phyloP scores from a whole-genome alignment of 2,797 vertebrate genomes.

The Cercopithecus diana region DNA sequence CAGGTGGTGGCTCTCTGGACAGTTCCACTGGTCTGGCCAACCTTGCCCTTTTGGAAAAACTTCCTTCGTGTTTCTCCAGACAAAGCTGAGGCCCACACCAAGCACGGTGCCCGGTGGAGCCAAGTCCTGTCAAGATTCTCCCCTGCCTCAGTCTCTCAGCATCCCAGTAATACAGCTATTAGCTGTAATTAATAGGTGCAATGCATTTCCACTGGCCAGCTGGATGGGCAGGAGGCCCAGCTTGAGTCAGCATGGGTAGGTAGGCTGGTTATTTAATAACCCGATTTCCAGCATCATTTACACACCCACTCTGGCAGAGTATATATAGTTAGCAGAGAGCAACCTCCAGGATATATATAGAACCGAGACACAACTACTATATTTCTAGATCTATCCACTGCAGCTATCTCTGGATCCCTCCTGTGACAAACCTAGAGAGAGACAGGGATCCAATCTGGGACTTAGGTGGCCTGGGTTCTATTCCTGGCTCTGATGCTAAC shows the following conservation, averaged over 20 bases:
- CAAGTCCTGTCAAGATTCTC: conserved; percentile 72
- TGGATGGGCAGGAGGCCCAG: conserved; percentile 84
- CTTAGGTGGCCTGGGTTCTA: neutral
- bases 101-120: neutral
- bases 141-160: conserved; percentile 37
- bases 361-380: conserved; percentile 67
- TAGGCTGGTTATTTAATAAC: conserved; percentile 84
- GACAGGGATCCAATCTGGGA: neutral
- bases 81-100: neutral
- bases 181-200: conserved; percentile 86
- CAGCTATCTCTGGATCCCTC: conserved; percentile 54
- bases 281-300: conserved; percentile 76
- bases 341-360: conserved; percentile 66
- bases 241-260: conserved; percentile 85
- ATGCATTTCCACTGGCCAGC: conserved; percentile 83
- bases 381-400: conserved; percentile 66
- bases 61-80: neutral
- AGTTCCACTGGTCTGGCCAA: neutral
- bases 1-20: neutral
- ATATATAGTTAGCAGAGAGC: conserved; percentile 70
- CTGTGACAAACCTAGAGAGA: conserved; percentile 60
- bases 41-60: neutral
- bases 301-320: conserved; percentile 65
- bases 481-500: neutral
- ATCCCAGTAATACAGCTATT: conserved; percentile 80